phyloP scores from a whole-genome alignment of 35 echinoderm and acorn worm species.

The Hemicentrotus pulcherrimus region DNA sequence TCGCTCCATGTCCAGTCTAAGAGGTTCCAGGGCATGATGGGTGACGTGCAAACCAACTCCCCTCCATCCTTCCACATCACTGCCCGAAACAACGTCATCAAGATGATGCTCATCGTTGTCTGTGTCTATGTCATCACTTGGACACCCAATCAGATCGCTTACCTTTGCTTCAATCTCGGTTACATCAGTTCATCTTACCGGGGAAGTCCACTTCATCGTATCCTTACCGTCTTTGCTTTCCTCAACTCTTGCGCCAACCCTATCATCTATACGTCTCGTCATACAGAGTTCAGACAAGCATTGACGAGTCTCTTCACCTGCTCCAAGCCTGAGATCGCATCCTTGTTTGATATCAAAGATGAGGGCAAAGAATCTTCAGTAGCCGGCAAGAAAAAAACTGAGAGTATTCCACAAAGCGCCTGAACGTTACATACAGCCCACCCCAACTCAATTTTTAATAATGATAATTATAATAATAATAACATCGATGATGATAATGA shows the following conservation, averaged over 20 bases:
- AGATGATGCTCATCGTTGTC: conserved; percentile 70
- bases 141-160: conserved; percentile 56
- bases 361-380: not conserved
- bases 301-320: not conserved
- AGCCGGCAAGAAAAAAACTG: not conserved
- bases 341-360: not conserved
- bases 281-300: conserved; percentile 27
- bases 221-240: conserved; percentile 55
- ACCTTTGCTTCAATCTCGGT: conserved; percentile 59
- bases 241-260: conserved; percentile 72
- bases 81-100: conserved; percentile 53
- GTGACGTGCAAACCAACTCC: not conserved
- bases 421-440: not conserved
- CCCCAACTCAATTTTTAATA: no score
- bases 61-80: conserved; percentile 26
- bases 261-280: conserved; percentile 66
- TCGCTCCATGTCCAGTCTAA: conserved; percentile 48
- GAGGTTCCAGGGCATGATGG: not conserved
- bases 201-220: conserved; percentile 32
- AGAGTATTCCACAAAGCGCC: not conserved
- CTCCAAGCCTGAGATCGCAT: not conserved
- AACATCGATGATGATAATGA: no score
- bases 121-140: conserved; percentile 58
- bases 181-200: not conserved
- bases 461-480: no score